Conservation (phyloP, 2,797 vertebrate genomes). For the Schizopygopsis pylzovi region DNA sequence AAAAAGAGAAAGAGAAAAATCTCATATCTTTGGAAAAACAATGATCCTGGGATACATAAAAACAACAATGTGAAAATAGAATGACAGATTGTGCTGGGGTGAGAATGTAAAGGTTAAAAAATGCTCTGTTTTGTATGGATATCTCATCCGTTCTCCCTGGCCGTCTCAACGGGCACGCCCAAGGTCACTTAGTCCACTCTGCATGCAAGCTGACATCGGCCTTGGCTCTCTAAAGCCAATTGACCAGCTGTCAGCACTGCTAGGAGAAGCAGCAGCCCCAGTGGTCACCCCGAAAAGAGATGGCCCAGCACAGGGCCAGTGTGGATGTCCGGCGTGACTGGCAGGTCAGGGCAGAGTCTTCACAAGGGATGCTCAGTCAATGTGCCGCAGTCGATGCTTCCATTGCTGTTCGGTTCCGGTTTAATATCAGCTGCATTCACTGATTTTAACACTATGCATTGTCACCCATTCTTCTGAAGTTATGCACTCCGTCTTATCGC, state of each 20-base stretch:
- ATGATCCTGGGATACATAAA: neutral
- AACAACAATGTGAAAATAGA: neutral
- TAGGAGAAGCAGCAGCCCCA: conserved; percentile 50
- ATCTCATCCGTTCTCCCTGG: conserved; percentile 49
- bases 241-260: conserved; percentile 61
- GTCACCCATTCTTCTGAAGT: conserved; percentile 4
- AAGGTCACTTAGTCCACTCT: conserved; percentile 59
- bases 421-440: conserved; percentile 8
- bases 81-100: conserved; percentile 5
- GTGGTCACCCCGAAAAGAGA: conserved; percentile 51
- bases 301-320: neutral
- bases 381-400: conserved; percentile 1
- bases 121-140: conserved; percentile 44
- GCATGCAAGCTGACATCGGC: conserved; percentile 52
- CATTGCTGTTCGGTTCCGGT: neutral
- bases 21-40: conserved; percentile 12
- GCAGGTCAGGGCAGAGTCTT: conserved; percentile 48
- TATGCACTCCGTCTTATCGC: conserved; percentile 19
- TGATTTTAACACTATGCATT: conserved; percentile 2
- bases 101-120: conserved; percentile 48
- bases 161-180: conserved; percentile 51
- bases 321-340: conserved; percentile 46
- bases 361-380: conserved; percentile 43
- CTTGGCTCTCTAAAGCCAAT: conserved; percentile 52
- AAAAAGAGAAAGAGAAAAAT: neutral